Evolutionary conservation across 2,797 vertebrate species (phyloP), one percentile per base, ranked within the genome.

Genomic region (Melanotaenia maccullochi): DNA sequence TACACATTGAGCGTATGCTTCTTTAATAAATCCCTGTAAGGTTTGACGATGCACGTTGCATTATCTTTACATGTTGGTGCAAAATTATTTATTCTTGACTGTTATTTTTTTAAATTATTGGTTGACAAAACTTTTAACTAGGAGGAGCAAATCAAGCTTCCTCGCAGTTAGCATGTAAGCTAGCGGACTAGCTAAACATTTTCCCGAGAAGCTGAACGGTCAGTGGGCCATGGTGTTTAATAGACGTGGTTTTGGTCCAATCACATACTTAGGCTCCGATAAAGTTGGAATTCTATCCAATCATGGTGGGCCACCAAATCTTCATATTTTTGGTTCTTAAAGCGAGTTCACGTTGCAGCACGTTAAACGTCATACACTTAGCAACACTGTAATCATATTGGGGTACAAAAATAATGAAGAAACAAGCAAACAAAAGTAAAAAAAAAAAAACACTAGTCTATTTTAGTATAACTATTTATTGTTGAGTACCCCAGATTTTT

Each of bases 181-280:
- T 86, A 80, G 67, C 68, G 59, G 49, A 63, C 49, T 24, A 81
- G 81, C 79, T 73, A 54, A 81, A 72, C 84, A 64, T 87, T 87
- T 81, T 85, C 76, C 33, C 24, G 56, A 68, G 32, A 35, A 73
- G 70, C 60, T 30, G 25, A 28, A 51, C 66, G 81, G 72, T 85
- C 54, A 85, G 42, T 81, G 87, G 86, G 69, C 85, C 67, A 71
- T 47, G 5, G 60, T 3, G 16, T 63, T 5, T 84, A 42, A 89
- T n/a, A 1, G 85, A 76, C 86, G 25, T 54, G 11, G 12, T 1
- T 1, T 14, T 75, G 9, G 62, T 2, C 88, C 87, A 90, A 80
- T 90, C 65, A 76, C 47, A 73, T 56, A 7, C 24, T 0, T n/a
- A 47, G 9, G 20, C 18, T 11, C 28, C 20, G 28, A 56, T 20